Conservation (phyloP, 23 tunicate species). For the Ascidia mentula region DNA sequence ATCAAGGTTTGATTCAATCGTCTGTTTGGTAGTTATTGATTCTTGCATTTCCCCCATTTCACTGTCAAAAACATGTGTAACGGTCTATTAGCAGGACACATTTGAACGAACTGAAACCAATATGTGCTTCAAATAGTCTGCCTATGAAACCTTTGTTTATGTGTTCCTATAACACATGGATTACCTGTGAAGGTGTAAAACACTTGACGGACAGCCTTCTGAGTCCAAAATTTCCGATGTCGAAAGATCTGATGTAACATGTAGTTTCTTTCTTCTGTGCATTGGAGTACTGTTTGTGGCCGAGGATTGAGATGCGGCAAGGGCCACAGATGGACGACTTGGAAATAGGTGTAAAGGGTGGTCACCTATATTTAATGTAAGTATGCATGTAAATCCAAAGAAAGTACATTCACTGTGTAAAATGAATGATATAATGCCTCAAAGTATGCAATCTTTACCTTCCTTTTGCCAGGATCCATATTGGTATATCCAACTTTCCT, state of each 20-base stretch:
- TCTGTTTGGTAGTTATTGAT: too few species aligned
- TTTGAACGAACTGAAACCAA: too few species aligned
- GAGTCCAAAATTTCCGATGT: slow-evolving; percentile 29
- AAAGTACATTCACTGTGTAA: too few species aligned
- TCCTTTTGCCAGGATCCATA: background rate
- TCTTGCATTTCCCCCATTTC: too few species aligned
- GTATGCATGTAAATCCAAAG: background rate
- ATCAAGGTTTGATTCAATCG: too few species aligned
- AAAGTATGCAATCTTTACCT: too few species aligned
- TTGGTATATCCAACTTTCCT: slow-evolving; percentile 63
- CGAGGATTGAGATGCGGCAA: slow-evolving; percentile 24
- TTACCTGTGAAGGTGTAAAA: background rate
- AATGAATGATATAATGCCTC: too few species aligned
- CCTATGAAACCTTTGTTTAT: too few species aligned
- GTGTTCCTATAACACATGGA: too few species aligned
- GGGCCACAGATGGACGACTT: slow-evolving; percentile 18
- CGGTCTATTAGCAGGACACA: too few species aligned
- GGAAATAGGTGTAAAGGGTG: background rate
- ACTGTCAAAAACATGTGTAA: too few species aligned
- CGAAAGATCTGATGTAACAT: slow-evolving; percentile 34
- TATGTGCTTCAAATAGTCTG: too few species aligned
- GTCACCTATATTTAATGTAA: background rate
- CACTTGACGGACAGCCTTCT: background rate
- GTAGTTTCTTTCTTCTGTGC: slow-evolving; percentile 12
- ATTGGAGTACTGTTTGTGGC: background rate